Evolutionary conservation across 2,113 vertebrate genomes (phyloP), one percentile per base, ranked within the genome.

Genomic region (Sinocyclocheilus grahami): DNA sequence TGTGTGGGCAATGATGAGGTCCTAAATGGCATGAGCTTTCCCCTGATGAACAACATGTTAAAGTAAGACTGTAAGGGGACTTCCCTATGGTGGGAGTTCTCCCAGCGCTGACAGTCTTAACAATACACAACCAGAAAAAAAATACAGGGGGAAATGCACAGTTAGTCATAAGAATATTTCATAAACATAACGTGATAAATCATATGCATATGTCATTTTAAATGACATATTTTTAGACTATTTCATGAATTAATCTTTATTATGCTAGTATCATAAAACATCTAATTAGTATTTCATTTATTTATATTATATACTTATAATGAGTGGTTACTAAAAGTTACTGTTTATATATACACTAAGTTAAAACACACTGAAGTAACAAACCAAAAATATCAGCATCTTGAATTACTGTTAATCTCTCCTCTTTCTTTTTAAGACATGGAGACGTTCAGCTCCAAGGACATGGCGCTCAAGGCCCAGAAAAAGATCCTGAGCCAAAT

Each of bases 401-500:
- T 33, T 84, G 22, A 86, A 65, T 53, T 71, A 14, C 58, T 63
- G 22, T 82, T n/a, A 30, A 2, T 75, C 60, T 79, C 14, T 78
- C 18, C 22, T 33, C 65, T 87, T 83, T 69, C 39, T 30, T 37
- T 85, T 86, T 83, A 39, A 88, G 89, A 81, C 62, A 97, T 97
- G 97, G 97, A 97, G 87, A 18, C 91, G 48, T 97, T 97, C 92
- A 98, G 91, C 91, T 96, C 97, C 37, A 97, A 95, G 91, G 96
- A 95, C 69, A 93, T 97, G 91, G 97, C 95, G 55, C 65, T 97
- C 87, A 95, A 95, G 80, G 96, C 93, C 0, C 96, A 97, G 93
- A 98, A 98, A 93, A 97, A 98, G 91, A 92, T 98, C 12, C 92
- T 98, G 74, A 97, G 96, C 92, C 92, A 91, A 84, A 95, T 97